Evolutionary conservation across 2,113 vertebrate genomes (phyloP), one percentile per base, ranked within the genome.

Genomic region (Sylvilagus bachmani): DNA sequence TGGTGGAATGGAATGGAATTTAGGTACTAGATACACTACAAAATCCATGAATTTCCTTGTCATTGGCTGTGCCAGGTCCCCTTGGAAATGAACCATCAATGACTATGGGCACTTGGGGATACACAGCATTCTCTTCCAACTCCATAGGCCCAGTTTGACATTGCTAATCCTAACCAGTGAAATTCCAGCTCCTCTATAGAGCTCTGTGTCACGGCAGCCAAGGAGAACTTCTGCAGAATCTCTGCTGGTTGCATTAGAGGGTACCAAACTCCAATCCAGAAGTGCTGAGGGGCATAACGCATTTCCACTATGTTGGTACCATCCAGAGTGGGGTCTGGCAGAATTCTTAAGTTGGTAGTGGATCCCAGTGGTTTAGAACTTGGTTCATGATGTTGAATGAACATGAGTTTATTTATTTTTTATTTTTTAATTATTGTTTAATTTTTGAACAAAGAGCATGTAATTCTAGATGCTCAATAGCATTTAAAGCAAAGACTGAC

Each of bases 221-320:
- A 38, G 51, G 13, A 19, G 22, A 27, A n/a, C 64, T 61, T 70
- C 17, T 24, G 36, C 10, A 70, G 74, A 8, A 49, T 51, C 31
- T 92, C 44, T 44, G 44, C 44, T 44, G 44, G 44, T 44, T 44
- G 44, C 44, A 44, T 44, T 44, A 44, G 44, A 44, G 44, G 36
- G 19, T 25, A 31, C 49, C 33, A 17, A 2, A 13, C 14, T 36
- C 38, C 27, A 53, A 38, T 25, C 25, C 81, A 25, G 5, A 44
- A 75, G 29, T 4, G 1, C 12, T 31, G 6, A 5, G 55, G 0
- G 4, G 8, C 4, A 21, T 5, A 24, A 67, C 62, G 6, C 1
- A 6, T 51, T 25, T 31, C 14, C 9, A 31, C 9, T 17, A 11
- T 62, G 24, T 38, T 1, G 11, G 51, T 31, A 5, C 51, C 17